Evolutionary conservation across 2,888 invertebrate species (phyloP).

Genomic region (Drosophila prostipennis): DNA sequence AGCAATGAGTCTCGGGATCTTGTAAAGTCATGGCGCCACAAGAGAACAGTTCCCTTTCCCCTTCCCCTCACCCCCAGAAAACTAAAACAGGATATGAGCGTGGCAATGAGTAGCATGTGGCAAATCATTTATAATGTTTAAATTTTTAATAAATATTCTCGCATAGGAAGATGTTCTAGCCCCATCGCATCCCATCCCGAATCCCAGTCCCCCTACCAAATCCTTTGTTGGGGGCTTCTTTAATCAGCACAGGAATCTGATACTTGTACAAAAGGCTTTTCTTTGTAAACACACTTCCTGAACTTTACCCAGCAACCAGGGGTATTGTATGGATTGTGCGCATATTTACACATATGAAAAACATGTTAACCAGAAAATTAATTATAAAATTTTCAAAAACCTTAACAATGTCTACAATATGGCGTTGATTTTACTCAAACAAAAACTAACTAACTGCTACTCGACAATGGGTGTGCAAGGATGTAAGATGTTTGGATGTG

Average conservation of each 20-base stretch:
- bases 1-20: conserved; percentile 31
- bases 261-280: conserved; percentile 79
- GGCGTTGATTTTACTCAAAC: conserved; percentile 79
- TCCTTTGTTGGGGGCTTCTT: conserved; percentile 55
- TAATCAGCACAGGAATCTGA: conserved; percentile 79
- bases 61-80: background rate
- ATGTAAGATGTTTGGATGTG: conserved; percentile 4
- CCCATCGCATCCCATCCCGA: background rate
- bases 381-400: conserved; percentile 80
- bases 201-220: conserved; percentile 1
- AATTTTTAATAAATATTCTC: conserved; percentile 73
- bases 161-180: conserved; percentile 8
- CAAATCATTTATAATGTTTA: conserved; percentile 75
- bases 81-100: conserved; percentile 63
- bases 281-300: conserved; percentile 80
- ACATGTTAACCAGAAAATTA: conserved; percentile 81
- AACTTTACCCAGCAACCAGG: conserved; percentile 68
- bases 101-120: conserved; percentile 51
- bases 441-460: conserved; percentile 68
- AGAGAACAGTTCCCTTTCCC: conserved; percentile 27
- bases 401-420: conserved; percentile 80
- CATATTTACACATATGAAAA: conserved; percentile 78
- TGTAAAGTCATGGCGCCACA: conserved; percentile 76
- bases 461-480: conserved; percentile 18
- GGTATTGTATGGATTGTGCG: conserved; percentile 65